Evolutionary conservation across 2,888 invertebrate genomes (phyloP), one percentile per base, ranked within the genome.

Genomic region (Cheiracanthium punctorium): DNA sequence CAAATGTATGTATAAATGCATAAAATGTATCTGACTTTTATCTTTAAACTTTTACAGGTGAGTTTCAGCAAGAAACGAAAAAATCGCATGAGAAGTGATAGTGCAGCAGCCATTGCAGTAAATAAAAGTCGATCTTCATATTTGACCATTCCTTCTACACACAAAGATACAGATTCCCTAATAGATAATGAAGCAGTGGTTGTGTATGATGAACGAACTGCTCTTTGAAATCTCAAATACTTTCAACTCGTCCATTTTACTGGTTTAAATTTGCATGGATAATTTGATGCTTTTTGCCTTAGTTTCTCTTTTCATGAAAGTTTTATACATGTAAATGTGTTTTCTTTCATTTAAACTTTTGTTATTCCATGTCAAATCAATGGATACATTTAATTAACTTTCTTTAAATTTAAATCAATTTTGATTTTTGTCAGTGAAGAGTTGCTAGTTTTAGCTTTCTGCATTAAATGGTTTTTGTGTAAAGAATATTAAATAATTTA

Each of bases 141-240:
- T 79, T 87, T 89, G 37, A 88, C 86, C 24, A 88, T 89, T 29
- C 90, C 90, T 28, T 86, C 89, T 52, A 89, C 90, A 20, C 89
- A 90, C 64, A 93, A 93, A 89, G 94, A 94, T 90, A 94, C 93
- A 5, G 94, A 94, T 89, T 93, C 93, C 8, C 93, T 95, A 90
- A 94, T 95, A 81, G 95, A 95, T 91, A 95, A 95, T 87, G 95
- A 95, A 92, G 95, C 95, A 1, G 95, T 96, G 88, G 95, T 96
- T 88, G 95, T 96, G 12, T 96, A 95, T 91, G 95, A 96, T 91
- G 96, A 96, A 92, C 93, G 96, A 89, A 96, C 96, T 41, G 95
- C 95, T 10, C 93, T 96, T 72, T 95, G 88, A 70, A 8, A 32
- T 65, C 41, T 64, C 48, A 30, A 76, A n/a, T n/a, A 20, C 7